Base-by-base conservation (phyloP, 2,113 vertebrate species). In the Aldabrachelys gigantea region DNA sequence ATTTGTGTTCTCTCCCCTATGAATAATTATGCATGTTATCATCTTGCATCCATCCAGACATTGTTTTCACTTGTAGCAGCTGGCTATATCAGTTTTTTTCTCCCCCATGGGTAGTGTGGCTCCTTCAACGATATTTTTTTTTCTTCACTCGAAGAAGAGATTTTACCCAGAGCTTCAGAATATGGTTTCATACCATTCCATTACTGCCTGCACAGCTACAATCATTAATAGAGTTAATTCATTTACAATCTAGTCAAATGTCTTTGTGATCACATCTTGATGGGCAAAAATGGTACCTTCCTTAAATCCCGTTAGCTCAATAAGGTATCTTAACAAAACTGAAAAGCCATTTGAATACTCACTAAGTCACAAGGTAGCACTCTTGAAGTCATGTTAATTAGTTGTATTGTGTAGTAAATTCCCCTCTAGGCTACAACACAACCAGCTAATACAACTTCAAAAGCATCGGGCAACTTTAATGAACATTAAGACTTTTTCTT, bases 151-250 rank as follows among this genome's bases (percentile, higher is more conserved):
- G 2, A 17, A 2, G 4, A 44, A 57, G 54, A 8, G 16, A 31
- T 52, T 85, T 1, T 83, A 4, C 47, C 29, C 69, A 5, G 9
- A 82, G 4, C 14, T 83, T 78, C 21, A 53, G 19, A 16, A 84
- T 6, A 3, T 52, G 57, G 3, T 7, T 3, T 69, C 8, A 80
- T 31, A 47, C 19, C 2, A 0, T 76, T 83, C 2, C 4, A 4
- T 69, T 57, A 57, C 7, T 2, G 31, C 6, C 59, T 65, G 38
- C 9, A 17, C 1, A 47, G 2, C 6, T 50, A 80, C 6, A 57
- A 10, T 24, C 38, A 54, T 69, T 65, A 91, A 21, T 1, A 82
- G 47, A 17, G 21, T 65, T 81, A 65, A 31, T 80, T 19, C n/a
- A 25, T 69, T 87, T 14, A 62, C 0, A 1, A 57, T 81, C 78